Evolutionary conservation across 1,140 invertebrate genomes (phyloP), one percentile per base, ranked within the genome.

Genomic region (Teleopsis dalmanni): DNA sequence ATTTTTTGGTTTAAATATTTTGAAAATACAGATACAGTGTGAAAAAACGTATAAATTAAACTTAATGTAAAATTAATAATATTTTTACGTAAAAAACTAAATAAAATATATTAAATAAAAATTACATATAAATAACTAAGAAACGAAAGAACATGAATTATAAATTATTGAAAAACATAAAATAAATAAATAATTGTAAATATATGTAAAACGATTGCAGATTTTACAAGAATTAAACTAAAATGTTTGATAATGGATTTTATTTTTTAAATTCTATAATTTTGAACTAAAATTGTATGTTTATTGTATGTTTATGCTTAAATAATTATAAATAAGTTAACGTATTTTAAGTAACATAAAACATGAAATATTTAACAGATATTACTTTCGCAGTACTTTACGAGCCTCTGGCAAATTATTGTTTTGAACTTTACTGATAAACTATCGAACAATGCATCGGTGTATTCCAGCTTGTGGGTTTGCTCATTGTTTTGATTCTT

Each of bases 401-500:
- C 56, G 51, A 70, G 50, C 10, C 64, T 63, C 57, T 70, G 66
- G 53, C 67, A 70, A 42, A 70, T 48, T 43, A 62, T 62, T 48
- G 67, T 62, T 57, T 70, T 70, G 47, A 70, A 70, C 50, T 65
- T 65, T 25, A 67, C 62, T 34, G 57, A 60, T 48, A 70, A 62
- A 47, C 54, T 61, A 53, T 70, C 66, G 34, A 70, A 70, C 44
- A 70, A 67, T 51, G 55, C 54, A 50, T 70, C 66, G 14, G 64
- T 65, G 14, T 70, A 59, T 27, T 68, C 59, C 10, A 67, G 41
- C 31, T 42, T 46, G 16, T 52, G 37, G 16, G 14, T 37, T 29
- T 46, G 42, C 18, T 55, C 53, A 42, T 63, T 55, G 41, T 48
- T 57, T 42, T 59, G 26, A 46, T 38, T 47, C 33, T 36, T 23